These are phyloP conservation scores for Pycnonotus jocosus DNA, from an alignment of 2,113 vertebrate species.

Conservation along the genomic window DNA sequence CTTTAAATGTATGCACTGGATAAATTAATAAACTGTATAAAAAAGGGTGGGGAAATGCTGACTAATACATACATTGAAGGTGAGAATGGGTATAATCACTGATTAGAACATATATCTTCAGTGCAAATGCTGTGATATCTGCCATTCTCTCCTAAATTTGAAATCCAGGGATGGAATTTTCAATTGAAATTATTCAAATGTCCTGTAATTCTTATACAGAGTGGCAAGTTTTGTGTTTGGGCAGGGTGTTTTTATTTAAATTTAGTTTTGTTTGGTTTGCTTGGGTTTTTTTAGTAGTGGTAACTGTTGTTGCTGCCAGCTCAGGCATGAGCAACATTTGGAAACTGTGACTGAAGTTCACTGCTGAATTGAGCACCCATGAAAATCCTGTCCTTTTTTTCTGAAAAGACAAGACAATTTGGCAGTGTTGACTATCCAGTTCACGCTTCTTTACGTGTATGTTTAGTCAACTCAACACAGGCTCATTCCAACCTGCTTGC, in stretches of 20 bases:
- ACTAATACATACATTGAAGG: background rate
- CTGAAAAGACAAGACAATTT: background rate
- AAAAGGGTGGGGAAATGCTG: rapidly evolving
- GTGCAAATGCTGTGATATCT: background rate
- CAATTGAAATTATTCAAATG: background rate
- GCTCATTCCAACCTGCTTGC: background rate
- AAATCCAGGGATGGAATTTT: background rate
- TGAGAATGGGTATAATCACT: background rate
- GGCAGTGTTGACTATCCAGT: background rate
- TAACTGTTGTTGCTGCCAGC: background rate
- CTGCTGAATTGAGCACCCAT: background rate
- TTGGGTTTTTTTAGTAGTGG: background rate
- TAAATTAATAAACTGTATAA: background rate
- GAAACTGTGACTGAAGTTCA: background rate
- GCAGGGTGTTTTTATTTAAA: background rate
- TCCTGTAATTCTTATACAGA: background rate
- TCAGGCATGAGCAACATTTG: background rate
- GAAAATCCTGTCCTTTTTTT: background rate
- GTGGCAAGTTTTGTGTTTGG: rapidly evolving
- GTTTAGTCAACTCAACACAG: background rate
- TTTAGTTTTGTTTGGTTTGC: background rate
- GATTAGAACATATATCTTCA: background rate
- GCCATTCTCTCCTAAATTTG: background rate
- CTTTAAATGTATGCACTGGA: background rate
- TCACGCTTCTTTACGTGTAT: background rate